Base-by-base conservation (phyloP, 64 coral and sea anemone species). In the Actinia equina region DNA sequence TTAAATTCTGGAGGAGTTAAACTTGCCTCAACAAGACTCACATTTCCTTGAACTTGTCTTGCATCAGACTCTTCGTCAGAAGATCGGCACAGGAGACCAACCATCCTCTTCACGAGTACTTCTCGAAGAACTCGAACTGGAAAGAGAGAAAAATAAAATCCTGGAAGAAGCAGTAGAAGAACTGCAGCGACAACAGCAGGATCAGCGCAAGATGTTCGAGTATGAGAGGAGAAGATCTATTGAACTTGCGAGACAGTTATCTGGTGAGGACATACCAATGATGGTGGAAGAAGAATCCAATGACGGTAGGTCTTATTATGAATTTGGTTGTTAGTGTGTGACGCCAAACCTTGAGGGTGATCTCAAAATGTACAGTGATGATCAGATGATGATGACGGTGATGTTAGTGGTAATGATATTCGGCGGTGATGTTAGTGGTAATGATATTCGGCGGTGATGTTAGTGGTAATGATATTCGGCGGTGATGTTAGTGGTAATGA, bases 81-180 rank as follows among this genome's bases (percentile, higher is more conserved):
- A 81, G 49, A 20, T 81, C 8, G 18, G 6, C 44, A 23, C 49
- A 44, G 49, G 4, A 37, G 44, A 81, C 41, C 42, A 49, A 49
- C 9, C 69, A 37, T 37, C 30, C 10, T 10, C 42, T 81, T 52
- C 78, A 22, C 42, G 3, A 7, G 49, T 3, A 0, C 77, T 80
- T 51, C 83, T 85, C n/a, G 53, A 58, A 63, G 26, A 85, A 62
- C 83, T 85, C 19, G 83, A 85, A 43, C 83, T 60, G 23, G 83
- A 85, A 63, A 58, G 56, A 41, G 83, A 85, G 41, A 85, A 85
- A 22, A 85, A 59, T 17, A 85, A 85, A 44, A 85, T 85, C 60
- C 52, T 62, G 27, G 70, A 64, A 19, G 71, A 61, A 52, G 84
- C 57, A 16, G 37, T 89, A 13, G 55, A 80, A 49, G 57, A 56